Percentiles rank a stretch among this genome's conserved stretches.
These are phyloP conservation scores for Coracias cyanogaster DNA, from an alignment of 2,797 vertebrate species.

Conservation along the genomic window DNA sequence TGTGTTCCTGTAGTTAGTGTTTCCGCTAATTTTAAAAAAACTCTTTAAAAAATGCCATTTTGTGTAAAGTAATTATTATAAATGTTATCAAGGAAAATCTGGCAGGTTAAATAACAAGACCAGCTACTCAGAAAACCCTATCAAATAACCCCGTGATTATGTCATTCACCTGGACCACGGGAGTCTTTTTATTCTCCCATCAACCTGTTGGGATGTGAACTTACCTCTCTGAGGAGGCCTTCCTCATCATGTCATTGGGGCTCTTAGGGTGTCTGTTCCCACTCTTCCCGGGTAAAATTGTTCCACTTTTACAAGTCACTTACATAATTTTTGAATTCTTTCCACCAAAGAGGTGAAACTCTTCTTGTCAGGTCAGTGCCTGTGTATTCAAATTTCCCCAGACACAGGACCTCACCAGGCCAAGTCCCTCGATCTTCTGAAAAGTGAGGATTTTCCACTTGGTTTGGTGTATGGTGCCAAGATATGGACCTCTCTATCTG, in stretches of 20 bases:
- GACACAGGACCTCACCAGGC: background rate
- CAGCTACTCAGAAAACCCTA: background rate
- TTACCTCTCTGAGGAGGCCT: background rate
- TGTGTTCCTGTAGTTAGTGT: background rate
- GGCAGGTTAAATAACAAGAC: background rate
- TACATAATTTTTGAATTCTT: background rate
- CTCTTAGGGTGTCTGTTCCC: background rate
- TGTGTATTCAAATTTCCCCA: background rate
- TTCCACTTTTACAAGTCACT: background rate
- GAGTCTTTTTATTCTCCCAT: background rate
- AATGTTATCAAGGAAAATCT: background rate
- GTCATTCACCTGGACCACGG: background rate
- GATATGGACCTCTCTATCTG: background rate
- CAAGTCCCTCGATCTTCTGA: background rate
- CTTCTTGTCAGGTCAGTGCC: background rate
- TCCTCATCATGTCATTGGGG: background rate
- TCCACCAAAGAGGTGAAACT: background rate
- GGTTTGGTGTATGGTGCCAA: background rate
- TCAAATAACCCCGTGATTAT: background rate
- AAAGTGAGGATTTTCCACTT: background rate
- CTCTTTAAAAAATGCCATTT: background rate
- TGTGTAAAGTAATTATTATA: background rate
- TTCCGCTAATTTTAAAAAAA: background rate
- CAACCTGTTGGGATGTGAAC: background rate
- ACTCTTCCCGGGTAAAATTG: background rate